These are phyloP conservation scores for Drosophila erecta DNA, from an alignment of 1,140 invertebrate genomes.

Conservation along the genomic window DNA sequence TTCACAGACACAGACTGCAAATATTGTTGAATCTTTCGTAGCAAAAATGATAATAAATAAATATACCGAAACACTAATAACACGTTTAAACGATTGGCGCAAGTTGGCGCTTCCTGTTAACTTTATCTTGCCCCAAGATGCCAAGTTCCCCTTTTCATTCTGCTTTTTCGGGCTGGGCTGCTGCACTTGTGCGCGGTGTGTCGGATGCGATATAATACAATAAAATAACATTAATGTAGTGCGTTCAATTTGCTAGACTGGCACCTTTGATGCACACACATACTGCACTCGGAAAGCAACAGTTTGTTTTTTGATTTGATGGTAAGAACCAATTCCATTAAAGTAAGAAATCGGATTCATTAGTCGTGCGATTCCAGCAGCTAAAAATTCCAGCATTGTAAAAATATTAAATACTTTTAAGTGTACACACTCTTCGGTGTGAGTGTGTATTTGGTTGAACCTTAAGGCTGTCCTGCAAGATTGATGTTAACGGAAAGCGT, in stretches of 20 bases:
- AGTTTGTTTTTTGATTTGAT: too few species aligned
- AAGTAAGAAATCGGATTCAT: too few species aligned
- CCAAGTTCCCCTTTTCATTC: conserved; percentile 2
- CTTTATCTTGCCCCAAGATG: conserved; percentile 9
- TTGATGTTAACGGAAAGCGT: conserved; percentile 84
- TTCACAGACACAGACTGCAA: neutral
- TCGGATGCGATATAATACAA: conserved; percentile 84
- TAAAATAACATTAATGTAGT: conserved; percentile 84
- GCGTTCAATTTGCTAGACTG: conserved; percentile 83
- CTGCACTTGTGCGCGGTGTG: conserved; percentile 44
- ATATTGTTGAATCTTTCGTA: conserved; percentile 15
- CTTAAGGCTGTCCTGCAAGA: conserved; percentile 65
- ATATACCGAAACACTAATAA: conserved; percentile 82
- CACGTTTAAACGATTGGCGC: conserved; percentile 76
- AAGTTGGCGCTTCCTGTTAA: conserved; percentile 75
- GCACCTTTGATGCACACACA: conserved; percentile 74
- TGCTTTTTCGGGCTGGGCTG: conserved; percentile 6
- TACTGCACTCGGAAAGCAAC: neutral
- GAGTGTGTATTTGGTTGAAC: neutral
- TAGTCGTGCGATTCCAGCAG: too few species aligned
- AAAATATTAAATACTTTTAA: neutral
- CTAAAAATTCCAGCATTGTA: too few species aligned
- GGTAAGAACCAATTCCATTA: neutral
- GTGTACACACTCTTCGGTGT: conserved; percentile 10
- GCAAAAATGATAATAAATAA: conserved; percentile 79